Percentiles rank a stretch among this genome's conserved stretches.
Evolutionary conservation across 2,113 vertebrate species (phyloP).

Genomic region (Eubucco bourcierii): DNA sequence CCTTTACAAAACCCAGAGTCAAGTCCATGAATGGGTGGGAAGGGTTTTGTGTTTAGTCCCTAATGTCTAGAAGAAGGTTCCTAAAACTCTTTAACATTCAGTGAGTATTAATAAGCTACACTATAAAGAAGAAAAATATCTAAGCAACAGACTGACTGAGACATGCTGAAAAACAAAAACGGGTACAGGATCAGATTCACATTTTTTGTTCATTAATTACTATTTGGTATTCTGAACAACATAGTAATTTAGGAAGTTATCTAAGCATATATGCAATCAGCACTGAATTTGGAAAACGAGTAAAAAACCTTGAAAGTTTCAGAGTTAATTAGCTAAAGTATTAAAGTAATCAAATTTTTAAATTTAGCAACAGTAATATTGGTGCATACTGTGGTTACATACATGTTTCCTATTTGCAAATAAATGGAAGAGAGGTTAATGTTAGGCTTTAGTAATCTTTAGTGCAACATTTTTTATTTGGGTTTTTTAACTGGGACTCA

Average conservation of each 20-base stretch:
- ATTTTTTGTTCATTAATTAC: not conserved
- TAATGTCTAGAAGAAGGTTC: not conserved
- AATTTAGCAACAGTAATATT: conserved; percentile 22
- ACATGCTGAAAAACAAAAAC: not conserved
- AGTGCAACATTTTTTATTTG: conserved; percentile 67
- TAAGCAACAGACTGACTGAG: not conserved
- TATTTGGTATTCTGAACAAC: not conserved
- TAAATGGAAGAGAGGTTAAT: conserved; percentile 29
- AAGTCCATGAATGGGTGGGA: not conserved
- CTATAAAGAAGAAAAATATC: not conserved
- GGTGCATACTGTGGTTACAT: not conserved
- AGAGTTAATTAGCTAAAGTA: conserved; percentile 5
- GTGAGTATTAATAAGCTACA: not conserved
- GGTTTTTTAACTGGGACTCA: conserved; percentile 64
- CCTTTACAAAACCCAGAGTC: not conserved
- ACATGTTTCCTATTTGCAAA: conserved; percentile 43
- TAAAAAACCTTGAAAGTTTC: not conserved
- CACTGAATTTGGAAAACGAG: not conserved
- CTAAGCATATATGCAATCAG: not conserved
- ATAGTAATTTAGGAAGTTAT: not conserved
- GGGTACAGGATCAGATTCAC: not conserved
- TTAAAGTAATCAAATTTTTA: conserved; percentile 22
- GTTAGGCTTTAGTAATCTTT: conserved; percentile 53
- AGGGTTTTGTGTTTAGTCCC: not conserved
- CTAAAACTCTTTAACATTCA: conserved; percentile 13